phyloP scores from a whole-genome alignment of 2,113 vertebrate species.

The Peromyscus californicus region DNA sequence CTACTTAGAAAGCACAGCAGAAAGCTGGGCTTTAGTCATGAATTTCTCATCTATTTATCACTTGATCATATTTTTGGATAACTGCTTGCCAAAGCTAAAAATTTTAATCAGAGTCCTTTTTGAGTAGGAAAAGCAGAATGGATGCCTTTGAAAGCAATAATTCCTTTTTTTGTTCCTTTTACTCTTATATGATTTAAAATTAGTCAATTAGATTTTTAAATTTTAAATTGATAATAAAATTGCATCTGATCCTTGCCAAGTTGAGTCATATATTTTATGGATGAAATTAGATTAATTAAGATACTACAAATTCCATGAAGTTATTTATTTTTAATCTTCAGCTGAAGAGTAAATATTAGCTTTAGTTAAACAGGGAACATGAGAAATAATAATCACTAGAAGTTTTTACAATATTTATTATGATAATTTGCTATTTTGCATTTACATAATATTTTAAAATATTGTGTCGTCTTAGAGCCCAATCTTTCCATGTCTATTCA shows the following conservation, averaged over 20 bases:
- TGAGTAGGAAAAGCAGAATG: constrained; percentile 75
- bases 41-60: constrained; percentile 79
- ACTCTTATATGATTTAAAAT: constrained; percentile 78
- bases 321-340: constrained; percentile 78
- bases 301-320: constrained; percentile 71
- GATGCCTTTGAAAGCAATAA: constrained; percentile 78
- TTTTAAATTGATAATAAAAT: constrained; percentile 81
- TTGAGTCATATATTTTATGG: constrained; percentile 76
- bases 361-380: constrained; percentile 71
- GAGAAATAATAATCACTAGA: constrained; percentile 79
- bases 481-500: background rate
- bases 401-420: constrained; percentile 78
- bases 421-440: constrained; percentile 73
- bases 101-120: constrained; percentile 82
- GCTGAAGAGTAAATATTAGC: constrained; percentile 75
- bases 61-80: constrained; percentile 83
- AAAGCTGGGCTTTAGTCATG: constrained; percentile 76
- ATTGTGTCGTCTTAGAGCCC: constrained; percentile 48
- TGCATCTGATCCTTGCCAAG: constrained; percentile 76
- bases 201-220: constrained; percentile 76
- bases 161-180: constrained; percentile 74
- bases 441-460: constrained; percentile 79
- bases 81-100: constrained; percentile 84
- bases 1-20: constrained; percentile 77
- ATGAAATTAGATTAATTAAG: constrained; percentile 83